phyloP scores from a whole-genome alignment of 2,113 vertebrate species.

The Brachypteracias leptosomus region DNA sequence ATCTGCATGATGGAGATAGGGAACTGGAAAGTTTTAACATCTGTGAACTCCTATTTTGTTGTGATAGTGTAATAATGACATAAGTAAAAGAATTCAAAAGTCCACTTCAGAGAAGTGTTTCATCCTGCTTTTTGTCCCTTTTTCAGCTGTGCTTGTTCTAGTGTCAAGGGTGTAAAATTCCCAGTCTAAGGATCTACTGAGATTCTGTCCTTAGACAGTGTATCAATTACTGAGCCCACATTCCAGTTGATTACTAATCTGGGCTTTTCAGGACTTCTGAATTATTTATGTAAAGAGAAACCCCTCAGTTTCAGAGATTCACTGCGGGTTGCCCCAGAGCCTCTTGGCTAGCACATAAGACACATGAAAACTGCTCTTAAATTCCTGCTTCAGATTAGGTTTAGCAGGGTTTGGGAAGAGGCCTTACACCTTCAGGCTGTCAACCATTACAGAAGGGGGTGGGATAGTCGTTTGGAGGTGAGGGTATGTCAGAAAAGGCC shows the following conservation, averaged over 20 bases:
- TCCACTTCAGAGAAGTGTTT: not conserved
- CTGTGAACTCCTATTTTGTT: not conserved
- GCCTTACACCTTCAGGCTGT: not conserved
- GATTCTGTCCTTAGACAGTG: not conserved
- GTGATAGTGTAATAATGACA: not conserved
- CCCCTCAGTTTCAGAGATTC: not conserved
- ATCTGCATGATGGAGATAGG: not conserved
- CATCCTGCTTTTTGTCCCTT: not conserved
- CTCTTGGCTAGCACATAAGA: not conserved
- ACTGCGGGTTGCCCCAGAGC: not conserved
- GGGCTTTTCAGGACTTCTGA: not conserved
- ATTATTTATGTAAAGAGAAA: not conserved
- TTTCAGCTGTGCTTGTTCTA: not conserved
- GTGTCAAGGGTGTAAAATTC: not conserved
- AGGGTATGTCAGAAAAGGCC: not conserved
- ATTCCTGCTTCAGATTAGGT: not conserved
- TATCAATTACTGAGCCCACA: not conserved
- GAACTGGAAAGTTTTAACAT: not conserved
- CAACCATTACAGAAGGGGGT: not conserved
- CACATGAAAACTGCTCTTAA: not conserved
- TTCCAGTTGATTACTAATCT: not conserved
- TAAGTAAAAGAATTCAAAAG: not conserved
- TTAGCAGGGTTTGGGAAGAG: not conserved
- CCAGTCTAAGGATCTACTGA: not conserved
- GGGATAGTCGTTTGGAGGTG: accelerated